phyloP scores from a whole-genome alignment of 2,113 vertebrate species.

The Phainopepla nitens region DNA sequence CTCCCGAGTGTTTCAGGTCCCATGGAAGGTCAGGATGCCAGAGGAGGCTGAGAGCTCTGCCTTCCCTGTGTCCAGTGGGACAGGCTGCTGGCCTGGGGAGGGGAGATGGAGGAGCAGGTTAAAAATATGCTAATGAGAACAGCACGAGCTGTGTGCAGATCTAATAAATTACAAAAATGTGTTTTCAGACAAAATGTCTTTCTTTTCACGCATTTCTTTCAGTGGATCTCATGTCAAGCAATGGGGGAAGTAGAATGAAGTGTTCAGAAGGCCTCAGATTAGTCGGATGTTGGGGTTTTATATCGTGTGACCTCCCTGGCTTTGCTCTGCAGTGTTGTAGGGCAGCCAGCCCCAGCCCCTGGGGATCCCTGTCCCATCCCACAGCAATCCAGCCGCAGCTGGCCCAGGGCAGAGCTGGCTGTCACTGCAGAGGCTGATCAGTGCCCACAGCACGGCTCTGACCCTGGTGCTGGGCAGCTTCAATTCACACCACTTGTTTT shows the following conservation, averaged over 20 bases:
- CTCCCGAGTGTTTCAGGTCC: not conserved
- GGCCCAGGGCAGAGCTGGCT: not conserved
- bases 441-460: not conserved
- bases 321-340: not conserved
- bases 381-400: not conserved
- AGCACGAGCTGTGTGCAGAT: not conserved
- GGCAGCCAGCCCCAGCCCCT: not conserved
- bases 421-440: accelerated
- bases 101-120: not conserved
- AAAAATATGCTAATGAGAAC: not conserved
- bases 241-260: not conserved
- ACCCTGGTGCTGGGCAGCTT: not conserved
- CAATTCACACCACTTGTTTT: not conserved
- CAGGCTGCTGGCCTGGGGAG: not conserved
- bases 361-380: not conserved
- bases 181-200: not conserved
- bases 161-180: conserved; percentile 18
- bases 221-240: not conserved
- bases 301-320: not conserved
- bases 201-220: not conserved
- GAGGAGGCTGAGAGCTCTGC: not conserved
- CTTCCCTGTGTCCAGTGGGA: not conserved
- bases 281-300: not conserved
- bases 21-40: not conserved
- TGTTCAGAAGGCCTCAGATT: not conserved